Evolutionary conservation across 2,797 vertebrate species (phyloP).

Genomic region (Gymnocypris eckloni): DNA sequence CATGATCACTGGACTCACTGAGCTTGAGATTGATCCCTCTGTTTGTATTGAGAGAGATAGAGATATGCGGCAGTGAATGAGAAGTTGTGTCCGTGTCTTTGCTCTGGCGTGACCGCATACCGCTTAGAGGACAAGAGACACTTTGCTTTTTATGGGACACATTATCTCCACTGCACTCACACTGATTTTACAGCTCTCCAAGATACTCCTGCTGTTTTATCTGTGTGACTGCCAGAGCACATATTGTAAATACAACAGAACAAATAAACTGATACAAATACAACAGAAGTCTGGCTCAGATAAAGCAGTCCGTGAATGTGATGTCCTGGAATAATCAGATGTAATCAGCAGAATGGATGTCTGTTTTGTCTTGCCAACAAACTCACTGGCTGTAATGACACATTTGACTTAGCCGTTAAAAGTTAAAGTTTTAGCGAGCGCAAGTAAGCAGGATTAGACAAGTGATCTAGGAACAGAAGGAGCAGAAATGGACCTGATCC

Average conservation of each 20-base stretch:
- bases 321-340: slow-evolving; percentile 8
- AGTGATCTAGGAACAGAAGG: slow-evolving; percentile 39
- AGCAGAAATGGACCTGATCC: slow-evolving; percentile 26
- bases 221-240: slow-evolving; percentile 29
- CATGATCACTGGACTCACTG: slow-evolving; percentile 42
- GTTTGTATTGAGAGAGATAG: slow-evolving; percentile 58
- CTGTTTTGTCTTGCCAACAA: slow-evolving; percentile 10
- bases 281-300: slow-evolving; percentile 4
- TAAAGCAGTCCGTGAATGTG: not conserved
- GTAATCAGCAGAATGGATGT: slow-evolving; percentile 8
- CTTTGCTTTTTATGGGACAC: slow-evolving; percentile 67
- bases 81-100: slow-evolving; percentile 34
- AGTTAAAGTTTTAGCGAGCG: slow-evolving; percentile 31
- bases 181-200: slow-evolving; percentile 42
- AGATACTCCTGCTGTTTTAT: slow-evolving; percentile 51
- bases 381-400: not conserved
- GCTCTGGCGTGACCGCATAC: slow-evolving; percentile 48
- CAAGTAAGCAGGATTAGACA: not conserved
- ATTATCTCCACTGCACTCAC: slow-evolving; percentile 62
- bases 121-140: slow-evolving; percentile 65
- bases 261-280: slow-evolving; percentile 24
- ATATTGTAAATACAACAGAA: slow-evolving; percentile 28
- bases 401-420: slow-evolving; percentile 6
- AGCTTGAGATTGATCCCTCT: slow-evolving; percentile 58
- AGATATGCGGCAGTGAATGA: not conserved